Percentiles rank a stretch among this genome's conserved stretches.
phyloP scores from a whole-genome alignment of 2,888 invertebrate species.

The Amiota communis region DNA sequence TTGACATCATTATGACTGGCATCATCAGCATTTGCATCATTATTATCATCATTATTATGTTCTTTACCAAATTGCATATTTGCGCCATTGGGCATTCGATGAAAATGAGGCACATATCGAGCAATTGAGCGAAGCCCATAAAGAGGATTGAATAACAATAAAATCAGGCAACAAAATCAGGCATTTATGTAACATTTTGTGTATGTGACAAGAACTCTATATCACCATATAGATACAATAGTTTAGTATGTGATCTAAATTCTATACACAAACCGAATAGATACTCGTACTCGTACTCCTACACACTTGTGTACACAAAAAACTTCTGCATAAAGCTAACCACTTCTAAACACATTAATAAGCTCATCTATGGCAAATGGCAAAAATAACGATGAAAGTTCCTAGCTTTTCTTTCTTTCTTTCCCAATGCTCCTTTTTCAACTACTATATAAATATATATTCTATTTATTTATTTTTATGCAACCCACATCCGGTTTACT shows the following conservation, averaged over 20 bases:
- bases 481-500: not conserved
- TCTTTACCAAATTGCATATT: conserved; percentile 58
- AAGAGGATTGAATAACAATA: conserved; percentile 49
- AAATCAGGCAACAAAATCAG: conserved; percentile 41
- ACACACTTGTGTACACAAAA: not conserved
- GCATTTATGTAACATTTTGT: not conserved
- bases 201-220: conserved; percentile 8
- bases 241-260: conserved; percentile 26
- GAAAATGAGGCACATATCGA: conserved; percentile 63
- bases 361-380: conserved; percentile 8
- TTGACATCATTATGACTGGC: not conserved
- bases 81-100: conserved; percentile 52
- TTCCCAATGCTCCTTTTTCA: not conserved
- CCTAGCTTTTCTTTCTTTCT: not conserved
- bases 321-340: not conserved
- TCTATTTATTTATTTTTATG: not conserved
- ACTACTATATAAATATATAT: not conserved
- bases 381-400: conserved; percentile 10
- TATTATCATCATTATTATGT: conserved; percentile 50
- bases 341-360: conserved; percentile 23
- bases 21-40: conserved; percentile 49
- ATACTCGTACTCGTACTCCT: too few relatives aligned
- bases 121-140: conserved; percentile 41
- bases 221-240: not conserved
- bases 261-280: not conserved